A percentile compares a stretch with the other conserved stretches of the same genome.
Conservation (phyloP, 2,888 invertebrate species). For the Boloria euphrosyne region DNA sequence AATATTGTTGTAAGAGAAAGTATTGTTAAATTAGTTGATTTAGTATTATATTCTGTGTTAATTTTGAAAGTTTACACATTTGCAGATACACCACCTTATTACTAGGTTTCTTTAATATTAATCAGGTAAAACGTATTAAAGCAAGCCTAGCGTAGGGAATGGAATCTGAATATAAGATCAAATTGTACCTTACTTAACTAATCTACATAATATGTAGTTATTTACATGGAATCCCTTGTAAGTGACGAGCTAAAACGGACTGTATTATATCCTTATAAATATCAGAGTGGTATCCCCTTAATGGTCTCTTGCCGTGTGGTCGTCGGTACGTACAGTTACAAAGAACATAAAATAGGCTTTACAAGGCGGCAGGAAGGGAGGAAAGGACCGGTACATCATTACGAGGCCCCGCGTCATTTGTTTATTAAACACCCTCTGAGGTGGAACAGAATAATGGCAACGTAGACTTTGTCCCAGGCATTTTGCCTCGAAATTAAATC, state of each 20-base stretch:
- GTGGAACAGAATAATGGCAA: constrained; percentile 78
- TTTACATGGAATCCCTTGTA: constrained; percentile 22
- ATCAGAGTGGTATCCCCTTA: constrained; percentile 30
- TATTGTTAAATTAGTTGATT: too few relatives aligned
- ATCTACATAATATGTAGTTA: constrained; percentile 22
- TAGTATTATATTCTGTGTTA: too few relatives aligned
- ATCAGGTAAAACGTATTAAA: constrained; percentile 1
- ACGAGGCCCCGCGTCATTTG: constrained; percentile 76
- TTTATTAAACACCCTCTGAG: constrained; percentile 79
- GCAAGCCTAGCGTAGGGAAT: neutral
- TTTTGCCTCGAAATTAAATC: constrained; percentile 79
- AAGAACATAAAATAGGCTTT: constrained; percentile 64
- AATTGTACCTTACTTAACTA: constrained; percentile 11
- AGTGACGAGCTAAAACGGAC: constrained; percentile 23
- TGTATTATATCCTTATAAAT: constrained; percentile 32
- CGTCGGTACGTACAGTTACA: constrained; percentile 44
- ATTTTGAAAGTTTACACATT: too few relatives aligned
- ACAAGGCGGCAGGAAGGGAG: constrained; percentile 56
- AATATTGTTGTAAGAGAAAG: too few relatives aligned
- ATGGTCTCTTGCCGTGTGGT: constrained; percentile 33
- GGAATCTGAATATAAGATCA: constrained; percentile 15
- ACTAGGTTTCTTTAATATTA: neutral
- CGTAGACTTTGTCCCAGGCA: constrained; percentile 76
- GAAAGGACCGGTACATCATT: constrained; percentile 66
- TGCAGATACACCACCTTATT: neutral